Conservation (phyloP, 2,797 vertebrate species). For the Chelon auratus region DNA sequence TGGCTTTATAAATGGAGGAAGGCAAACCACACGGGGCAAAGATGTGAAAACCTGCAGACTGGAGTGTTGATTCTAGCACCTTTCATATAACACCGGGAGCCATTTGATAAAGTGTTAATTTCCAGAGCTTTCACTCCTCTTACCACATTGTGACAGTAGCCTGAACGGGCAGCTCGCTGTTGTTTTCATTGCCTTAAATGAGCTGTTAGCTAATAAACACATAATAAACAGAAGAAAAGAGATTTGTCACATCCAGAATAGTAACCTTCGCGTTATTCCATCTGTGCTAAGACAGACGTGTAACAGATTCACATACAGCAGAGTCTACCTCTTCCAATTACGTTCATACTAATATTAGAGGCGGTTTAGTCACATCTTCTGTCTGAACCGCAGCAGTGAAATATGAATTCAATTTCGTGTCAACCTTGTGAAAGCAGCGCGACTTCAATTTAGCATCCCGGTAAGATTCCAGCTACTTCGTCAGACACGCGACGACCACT, state of each 20-base stretch:
- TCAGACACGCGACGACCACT: slow-evolving; percentile 37
- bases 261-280: slow-evolving; percentile 15
- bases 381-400: slow-evolving; percentile 27
- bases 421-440: slow-evolving; percentile 49
- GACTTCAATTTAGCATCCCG: slow-evolving; percentile 62
- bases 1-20: neutral
- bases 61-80: neutral
- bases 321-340: neutral
- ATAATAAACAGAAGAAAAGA: slow-evolving; percentile 30
- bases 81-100: neutral
- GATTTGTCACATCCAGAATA: slow-evolving; percentile 35
- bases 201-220: slow-evolving; percentile 50
- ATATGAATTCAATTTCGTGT: slow-evolving; percentile 68
- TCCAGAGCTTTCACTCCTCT: neutral
- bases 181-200: slow-evolving; percentile 25
- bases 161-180: neutral
- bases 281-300: neutral
- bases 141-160: neutral
- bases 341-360: neutral
- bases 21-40: neutral
- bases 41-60: neutral
- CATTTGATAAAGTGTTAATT: neutral
- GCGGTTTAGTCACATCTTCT: slow-evolving; percentile 17
- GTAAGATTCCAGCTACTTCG: slow-evolving; percentile 40
- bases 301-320: neutral